Base-by-base conservation (phyloP, 2,113 vertebrate species). In the Suricata suricatta region DNA sequence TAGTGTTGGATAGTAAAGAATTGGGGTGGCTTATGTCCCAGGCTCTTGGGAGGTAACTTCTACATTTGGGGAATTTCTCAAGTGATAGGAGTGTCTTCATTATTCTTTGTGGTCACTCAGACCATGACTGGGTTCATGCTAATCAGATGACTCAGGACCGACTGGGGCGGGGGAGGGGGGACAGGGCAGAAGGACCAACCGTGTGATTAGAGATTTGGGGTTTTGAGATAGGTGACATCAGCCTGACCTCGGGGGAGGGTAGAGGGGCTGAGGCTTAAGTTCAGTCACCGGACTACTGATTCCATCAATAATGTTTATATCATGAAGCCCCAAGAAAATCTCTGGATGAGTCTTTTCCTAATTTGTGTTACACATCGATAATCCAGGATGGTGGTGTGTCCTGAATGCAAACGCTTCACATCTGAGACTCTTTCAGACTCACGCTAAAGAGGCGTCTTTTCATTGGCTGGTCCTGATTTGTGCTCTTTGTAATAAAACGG, bases 91-190 rank as follows among this genome's bases (percentile, higher is more conserved):
- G 7, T 71, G 38, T 63, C 47, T 68, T 95, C 0, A 0, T 27
- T 23, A 77, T 64, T 63, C 63, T n/a, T 27, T 11, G 71, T 15
- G 80, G 38, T 33, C 0, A 50, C 35, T 63, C 79, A 60, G 86
- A 79, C 79, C 38, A 0, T 1, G 15, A 60, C 50, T 29, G 63
- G 60, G 71, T 82, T 84, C 85, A 57, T 47, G 35, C 91, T 76
- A 50, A 79, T 77, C 86, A 79, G 80, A 60, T 96, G 80, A 85
- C 71, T 90, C 80, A 90, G 86, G 52, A 23, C 50, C 69, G 69
- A 50, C 50, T 2, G 13, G 50, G 13, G 12, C 12, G 8, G 12
- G 50, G 50, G 12, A 13, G 50, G 33, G 79, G 19, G 47, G 7
- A 47, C 35, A n/a, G 41, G 74, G 64, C 60, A 13, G 81, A 80